Evolutionary conservation across 1,140 invertebrate species (phyloP).

Genomic region (Mesaphorura yosii): DNA sequence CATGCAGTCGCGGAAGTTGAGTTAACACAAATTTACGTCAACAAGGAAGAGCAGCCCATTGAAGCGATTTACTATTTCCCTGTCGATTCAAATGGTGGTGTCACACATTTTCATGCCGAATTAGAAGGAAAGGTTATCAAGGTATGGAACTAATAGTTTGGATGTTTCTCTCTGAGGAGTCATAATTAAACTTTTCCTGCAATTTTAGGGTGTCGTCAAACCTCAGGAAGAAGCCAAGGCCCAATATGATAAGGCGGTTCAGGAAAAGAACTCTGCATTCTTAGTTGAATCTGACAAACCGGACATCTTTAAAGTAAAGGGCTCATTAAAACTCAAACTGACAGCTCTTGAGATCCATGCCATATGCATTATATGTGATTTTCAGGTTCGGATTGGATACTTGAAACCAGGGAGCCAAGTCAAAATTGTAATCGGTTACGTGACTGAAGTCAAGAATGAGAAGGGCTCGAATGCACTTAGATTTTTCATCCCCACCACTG

Average conservation of each 20-base stretch:
- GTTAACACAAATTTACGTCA: constrained; percentile 23
- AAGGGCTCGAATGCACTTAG: constrained; percentile 34
- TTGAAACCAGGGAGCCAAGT: constrained; percentile 37
- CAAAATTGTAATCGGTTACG: constrained; percentile 42
- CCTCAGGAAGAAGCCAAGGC: constrained; percentile 39
- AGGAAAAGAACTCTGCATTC: constrained; percentile 41
- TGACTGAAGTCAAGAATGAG: constrained; percentile 40
- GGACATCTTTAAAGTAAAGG: constrained; percentile 32
- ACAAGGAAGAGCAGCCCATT: constrained; percentile 26
- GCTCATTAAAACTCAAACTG: neutral
- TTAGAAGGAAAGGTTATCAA: constrained; percentile 25
- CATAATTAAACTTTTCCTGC: neutral
- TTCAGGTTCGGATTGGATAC: constrained; percentile 37
- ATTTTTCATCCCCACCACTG: constrained; percentile 37
- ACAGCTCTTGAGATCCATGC: neutral
- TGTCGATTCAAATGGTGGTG: constrained; percentile 20
- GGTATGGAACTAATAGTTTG: constrained; percentile 9
- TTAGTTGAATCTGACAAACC: constrained; percentile 40
- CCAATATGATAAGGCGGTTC: constrained; percentile 40
- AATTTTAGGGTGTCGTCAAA: constrained; percentile 38
- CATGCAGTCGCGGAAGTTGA: constrained; percentile 24
- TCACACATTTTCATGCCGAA: constrained; percentile 29
- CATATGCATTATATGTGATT: constrained; percentile 1
- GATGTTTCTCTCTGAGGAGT: neutral
- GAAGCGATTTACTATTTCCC: constrained; percentile 27